Base-by-base conservation (phyloP, 2,113 vertebrate genomes). In the Bubo bubo region DNA sequence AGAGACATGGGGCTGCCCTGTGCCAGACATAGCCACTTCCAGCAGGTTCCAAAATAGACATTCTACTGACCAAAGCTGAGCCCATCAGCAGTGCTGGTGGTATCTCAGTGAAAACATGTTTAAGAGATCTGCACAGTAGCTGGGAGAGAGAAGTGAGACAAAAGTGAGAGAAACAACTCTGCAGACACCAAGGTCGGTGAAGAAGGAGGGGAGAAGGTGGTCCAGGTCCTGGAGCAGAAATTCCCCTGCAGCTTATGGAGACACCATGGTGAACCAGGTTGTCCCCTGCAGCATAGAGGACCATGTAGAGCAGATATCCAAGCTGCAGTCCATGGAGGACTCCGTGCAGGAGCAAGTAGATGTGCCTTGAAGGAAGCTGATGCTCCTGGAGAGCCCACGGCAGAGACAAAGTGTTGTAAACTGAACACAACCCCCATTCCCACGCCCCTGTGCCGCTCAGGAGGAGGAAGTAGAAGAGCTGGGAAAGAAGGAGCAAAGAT, bases 211-310 rank as follows among this genome's bases (percentile, higher is more conserved):
- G 8, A 72, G 8, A 24, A 76, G 21, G 7, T 59, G 30, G 24
- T 49, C 5, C 59, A 85, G 52, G 8, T 3, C 0, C 16, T 0
- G 0, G 35, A 62, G 30, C 47, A 12, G 30, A 28, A n/a, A 35
- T 55, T 73, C 7, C 15, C 2, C n/a, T 35, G 43, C 19, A 58
- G 28, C 1, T 37, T 0, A 0, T 66, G 45, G 17, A 27, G 22
- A 63, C 24, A 27, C 9, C 39, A 5, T 7, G 28, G 13, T 35
- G 59, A 89, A 16, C 6, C 7, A 55, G 35, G 8, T 35, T 67
- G 64, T 76, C 32, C 12, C 10, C 47, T 50, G 28, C 26, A 73
- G 17, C 21, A 9, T 2, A 18, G n/a, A 8, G 14, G 26, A 1
- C 35, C 23, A 37, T 1, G 1, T 21, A 22, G 68, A 64, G 21